Evolutionary conservation across 2,888 invertebrate species (phyloP).

Genomic region (Eugnorisma glareosa): DNA sequence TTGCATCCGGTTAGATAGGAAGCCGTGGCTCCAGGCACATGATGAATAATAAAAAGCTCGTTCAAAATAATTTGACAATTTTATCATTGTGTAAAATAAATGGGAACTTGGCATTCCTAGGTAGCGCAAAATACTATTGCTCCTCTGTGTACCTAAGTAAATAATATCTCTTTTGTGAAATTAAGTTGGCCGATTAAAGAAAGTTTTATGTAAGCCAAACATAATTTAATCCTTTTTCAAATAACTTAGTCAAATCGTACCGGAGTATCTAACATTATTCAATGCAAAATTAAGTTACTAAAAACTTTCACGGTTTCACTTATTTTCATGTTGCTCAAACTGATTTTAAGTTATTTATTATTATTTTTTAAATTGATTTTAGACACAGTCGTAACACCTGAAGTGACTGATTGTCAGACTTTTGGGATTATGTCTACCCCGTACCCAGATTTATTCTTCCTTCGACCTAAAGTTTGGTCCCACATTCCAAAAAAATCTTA

Average conservation of each 20-base stretch:
- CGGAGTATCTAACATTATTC: constrained; percentile 14
- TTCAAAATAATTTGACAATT: not conserved
- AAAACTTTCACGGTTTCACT: not conserved
- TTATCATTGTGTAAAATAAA: not conserved
- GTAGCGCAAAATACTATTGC: not conserved
- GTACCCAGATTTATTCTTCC: no score
- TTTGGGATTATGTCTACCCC: not conserved
- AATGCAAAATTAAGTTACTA: constrained; percentile 12
- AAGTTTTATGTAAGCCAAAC: constrained; percentile 7
- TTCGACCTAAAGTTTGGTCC: no score
- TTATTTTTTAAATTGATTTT: not conserved
- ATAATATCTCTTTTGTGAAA: constrained; percentile 6
- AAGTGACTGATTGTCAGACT: not conserved
- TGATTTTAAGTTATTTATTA: not conserved
- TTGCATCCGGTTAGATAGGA: not conserved
- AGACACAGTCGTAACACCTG: not conserved
- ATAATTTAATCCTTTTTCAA: constrained; percentile 26
- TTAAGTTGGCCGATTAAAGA: not conserved
- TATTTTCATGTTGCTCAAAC: not conserved
- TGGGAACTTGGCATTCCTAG: not conserved
- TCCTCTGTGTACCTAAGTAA: no score
- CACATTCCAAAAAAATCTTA: no score
- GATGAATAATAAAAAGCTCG: not conserved
- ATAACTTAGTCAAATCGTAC: constrained; percentile 22
- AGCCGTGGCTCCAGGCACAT: not conserved